Percentiles rank a stretch among this genome's conserved stretches.
Evolutionary conservation across 1,140 invertebrate species (phyloP).

Genomic region (Drosophila sechellia): DNA sequence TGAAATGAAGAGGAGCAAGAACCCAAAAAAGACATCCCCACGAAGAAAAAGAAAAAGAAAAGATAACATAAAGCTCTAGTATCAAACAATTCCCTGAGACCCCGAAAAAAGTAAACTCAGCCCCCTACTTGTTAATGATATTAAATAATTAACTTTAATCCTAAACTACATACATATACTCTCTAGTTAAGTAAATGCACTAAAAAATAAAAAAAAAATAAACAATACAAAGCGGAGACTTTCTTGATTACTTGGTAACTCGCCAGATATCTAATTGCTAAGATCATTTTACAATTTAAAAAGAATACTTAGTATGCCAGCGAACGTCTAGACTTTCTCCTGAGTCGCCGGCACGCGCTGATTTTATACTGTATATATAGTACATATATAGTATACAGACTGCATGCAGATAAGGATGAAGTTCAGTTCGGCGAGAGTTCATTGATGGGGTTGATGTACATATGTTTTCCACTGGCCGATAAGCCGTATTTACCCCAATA

Average conservation of each 20-base stretch:
- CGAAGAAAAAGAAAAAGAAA: constrained; percentile 7
- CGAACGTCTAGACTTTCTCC: background rate
- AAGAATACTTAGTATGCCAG: background rate
- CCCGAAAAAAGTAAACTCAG: constrained; percentile 20
- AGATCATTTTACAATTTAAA: background rate
- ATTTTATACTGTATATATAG: background rate
- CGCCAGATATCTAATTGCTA: no score
- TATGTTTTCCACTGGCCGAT: background rate
- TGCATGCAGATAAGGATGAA: background rate
- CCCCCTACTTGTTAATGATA: constrained; percentile 70
- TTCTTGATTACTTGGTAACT: background rate
- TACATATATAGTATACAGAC: background rate
- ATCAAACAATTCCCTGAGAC: constrained; percentile 31
- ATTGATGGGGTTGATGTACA: constrained; percentile 2
- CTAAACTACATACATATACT: constrained; percentile 70
- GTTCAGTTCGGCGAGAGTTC: background rate
- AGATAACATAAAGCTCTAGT: constrained; percentile 35
- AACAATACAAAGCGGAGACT: background rate
- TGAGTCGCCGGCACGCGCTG: background rate
- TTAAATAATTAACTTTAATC: constrained; percentile 71
- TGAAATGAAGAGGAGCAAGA: constrained; percentile 20
- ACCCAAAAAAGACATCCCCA: constrained; percentile 38
- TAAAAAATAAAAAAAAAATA: constrained; percentile 50
- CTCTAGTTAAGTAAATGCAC: constrained; percentile 75
- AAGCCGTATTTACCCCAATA: background rate